Conservation (phyloP, 2,888 invertebrate species). For the Ormia ochracea region DNA sequence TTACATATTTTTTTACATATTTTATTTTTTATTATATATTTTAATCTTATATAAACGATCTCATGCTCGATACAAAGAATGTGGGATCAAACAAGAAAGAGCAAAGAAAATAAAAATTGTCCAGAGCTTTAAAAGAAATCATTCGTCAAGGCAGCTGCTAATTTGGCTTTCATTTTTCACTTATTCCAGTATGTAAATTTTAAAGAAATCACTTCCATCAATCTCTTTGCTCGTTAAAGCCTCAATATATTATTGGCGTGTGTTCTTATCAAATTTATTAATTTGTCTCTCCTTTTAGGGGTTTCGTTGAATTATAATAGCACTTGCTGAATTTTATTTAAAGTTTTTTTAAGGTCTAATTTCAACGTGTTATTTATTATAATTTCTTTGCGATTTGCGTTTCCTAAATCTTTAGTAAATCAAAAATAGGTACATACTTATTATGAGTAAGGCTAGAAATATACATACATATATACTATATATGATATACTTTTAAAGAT, state of each 20-base stretch:
- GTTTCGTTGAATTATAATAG: slow-evolving; percentile 49
- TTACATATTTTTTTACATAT: no score
- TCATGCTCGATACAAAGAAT: no score
- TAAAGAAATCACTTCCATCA: background rate
- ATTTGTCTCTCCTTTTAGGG: background rate
- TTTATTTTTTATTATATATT: no score
- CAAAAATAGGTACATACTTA: background rate
- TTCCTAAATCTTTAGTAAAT: background rate
- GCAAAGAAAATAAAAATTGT: no score
- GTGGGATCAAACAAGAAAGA: no score
- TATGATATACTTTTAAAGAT: slow-evolving; percentile 29
- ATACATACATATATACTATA: background rate
- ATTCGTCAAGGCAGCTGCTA: no score
- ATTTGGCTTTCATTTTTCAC: no score
- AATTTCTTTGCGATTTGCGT: background rate
- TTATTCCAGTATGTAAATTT: no score
- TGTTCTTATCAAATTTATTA: slow-evolving; percentile 5
- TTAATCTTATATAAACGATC: no score
- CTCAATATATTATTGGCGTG: slow-evolving; percentile 18
- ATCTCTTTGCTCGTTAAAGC: background rate
- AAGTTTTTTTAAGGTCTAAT: slow-evolving; percentile 4
- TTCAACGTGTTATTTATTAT: background rate
- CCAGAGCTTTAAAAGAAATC: no score
- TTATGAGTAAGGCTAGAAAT: slow-evolving; percentile 2
- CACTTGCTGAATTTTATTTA: slow-evolving; percentile 61